phyloP scores from a whole-genome alignment of 2,113 vertebrate genomes.

The Scolopax mira region DNA sequence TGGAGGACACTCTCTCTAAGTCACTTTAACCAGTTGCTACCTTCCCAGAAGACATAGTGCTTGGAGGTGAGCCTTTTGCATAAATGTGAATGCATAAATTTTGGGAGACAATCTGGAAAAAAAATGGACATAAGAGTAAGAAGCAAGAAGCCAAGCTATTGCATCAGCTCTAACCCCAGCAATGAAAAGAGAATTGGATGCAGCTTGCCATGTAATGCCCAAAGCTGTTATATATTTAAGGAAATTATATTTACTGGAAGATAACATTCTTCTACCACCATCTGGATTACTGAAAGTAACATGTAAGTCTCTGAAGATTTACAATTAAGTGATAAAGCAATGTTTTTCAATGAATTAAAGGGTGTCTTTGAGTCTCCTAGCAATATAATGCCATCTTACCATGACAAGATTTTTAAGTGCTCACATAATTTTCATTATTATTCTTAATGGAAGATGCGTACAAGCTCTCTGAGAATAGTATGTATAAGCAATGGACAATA shows the following conservation, averaged over 20 bases:
- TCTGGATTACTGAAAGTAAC: conserved; percentile 1
- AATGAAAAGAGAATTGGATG: neutral
- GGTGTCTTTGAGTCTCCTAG: neutral
- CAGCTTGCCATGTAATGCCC: neutral
- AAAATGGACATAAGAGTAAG: neutral
- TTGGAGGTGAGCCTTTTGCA: neutral
- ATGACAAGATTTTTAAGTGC: neutral
- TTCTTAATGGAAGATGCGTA: neutral
- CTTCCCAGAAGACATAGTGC: neutral
- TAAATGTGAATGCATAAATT: neutral
- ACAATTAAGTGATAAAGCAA: conserved; percentile 1
- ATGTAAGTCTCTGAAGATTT: neutral
- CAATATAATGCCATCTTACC: neutral
- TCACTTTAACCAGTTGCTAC: neutral
- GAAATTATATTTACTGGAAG: neutral
- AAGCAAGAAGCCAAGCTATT: neutral
- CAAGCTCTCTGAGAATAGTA: neutral
- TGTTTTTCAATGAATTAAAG: neutral
- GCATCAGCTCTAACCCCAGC: neutral
- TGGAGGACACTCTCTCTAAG: neutral
- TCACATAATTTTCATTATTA: neutral
- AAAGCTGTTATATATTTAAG: neutral
- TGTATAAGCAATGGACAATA: neutral
- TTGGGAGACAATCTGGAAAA: neutral
- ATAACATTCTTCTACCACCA: neutral